Base-by-base conservation (phyloP, 2,797 vertebrate genomes). In the Protonibea diacanthus region DNA sequence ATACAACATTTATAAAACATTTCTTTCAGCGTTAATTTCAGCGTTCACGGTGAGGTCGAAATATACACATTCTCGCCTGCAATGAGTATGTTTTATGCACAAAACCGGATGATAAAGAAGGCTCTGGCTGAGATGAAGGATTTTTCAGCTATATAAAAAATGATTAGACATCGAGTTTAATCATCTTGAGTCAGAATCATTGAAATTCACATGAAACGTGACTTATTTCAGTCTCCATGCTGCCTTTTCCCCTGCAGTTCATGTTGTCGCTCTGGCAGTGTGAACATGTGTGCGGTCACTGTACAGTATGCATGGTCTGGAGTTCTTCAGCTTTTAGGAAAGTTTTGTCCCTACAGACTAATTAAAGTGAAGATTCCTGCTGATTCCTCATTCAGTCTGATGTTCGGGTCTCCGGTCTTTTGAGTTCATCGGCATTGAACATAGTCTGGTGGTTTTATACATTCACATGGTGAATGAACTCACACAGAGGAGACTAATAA, bases 351-450 rank as follows among this genome's bases (percentile, higher is more conserved):
- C 76, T 44, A 23, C 27, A 78, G 88, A 82, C 82, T 80, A 81
- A 83, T 81, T 80, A 80, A 81, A 78, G 4, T 52, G 38, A 77
- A 61, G 18, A 63, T 75, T 78, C 49, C 48, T 58, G 38, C 57
- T 48, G 73, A 61, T 60, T 76, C 44, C 11, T 27, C 27, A 20
- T 23, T 59, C n/a, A 17, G n/a, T 58, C 38, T 58, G 56, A 58
- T 69, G 62, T 79, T 82, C 57, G 42, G 42, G 40, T 74, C 68
- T 82, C 61, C 55, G 67, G 59, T 63, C 51, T 76, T 83, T 72
- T 68, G 56, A 81, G 71, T 78, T 75, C 48, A 80, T 86, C 76
- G 21, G 65, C 58, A 23, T 68, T 83, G 78, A 87, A 88, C 82
- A 60, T 49, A 51, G 75, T 57, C 59, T 74, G 27, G 47, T 71